Percentiles rank a stretch among this genome's conserved stretches.
Evolutionary conservation across 2,797 vertebrate genomes (phyloP).

Genomic region (Amazonetta brasiliensis): DNA sequence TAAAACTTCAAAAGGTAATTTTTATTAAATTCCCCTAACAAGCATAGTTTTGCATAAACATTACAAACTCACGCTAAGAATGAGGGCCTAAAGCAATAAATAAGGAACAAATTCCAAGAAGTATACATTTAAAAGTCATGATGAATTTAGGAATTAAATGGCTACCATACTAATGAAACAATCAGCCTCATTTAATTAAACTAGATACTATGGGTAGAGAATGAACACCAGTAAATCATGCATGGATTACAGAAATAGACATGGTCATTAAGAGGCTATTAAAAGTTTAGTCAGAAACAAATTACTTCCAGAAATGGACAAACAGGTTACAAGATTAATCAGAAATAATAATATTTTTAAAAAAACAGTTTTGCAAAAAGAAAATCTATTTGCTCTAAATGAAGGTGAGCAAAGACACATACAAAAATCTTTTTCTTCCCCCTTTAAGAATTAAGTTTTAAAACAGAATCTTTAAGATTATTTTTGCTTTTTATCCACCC

Average conservation of each 20-base stretch:
- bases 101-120: background rate
- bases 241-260: background rate
- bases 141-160: conserved; percentile 25
- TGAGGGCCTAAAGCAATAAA: background rate
- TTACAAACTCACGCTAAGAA: background rate
- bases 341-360: background rate
- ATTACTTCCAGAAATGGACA: background rate
- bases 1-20: conserved; percentile 25
- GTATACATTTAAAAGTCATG: background rate
- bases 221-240: background rate
- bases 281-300: conserved; percentile 24
- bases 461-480: background rate
- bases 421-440: background rate
- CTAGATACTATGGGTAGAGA: background rate
- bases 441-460: background rate
- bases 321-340: background rate
- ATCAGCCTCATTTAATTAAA: background rate
- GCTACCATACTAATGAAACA: background rate
- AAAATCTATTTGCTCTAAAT: background rate
- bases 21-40: background rate
- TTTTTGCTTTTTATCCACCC: background rate
- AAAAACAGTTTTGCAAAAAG: background rate
- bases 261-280: background rate
- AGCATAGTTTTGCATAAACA: background rate
- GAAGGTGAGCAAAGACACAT: background rate